A percentile compares a stretch with the other conserved stretches of the same genome.
Conservation (phyloP, 2,888 invertebrate species). For the Cyclophora albipunctata region DNA sequence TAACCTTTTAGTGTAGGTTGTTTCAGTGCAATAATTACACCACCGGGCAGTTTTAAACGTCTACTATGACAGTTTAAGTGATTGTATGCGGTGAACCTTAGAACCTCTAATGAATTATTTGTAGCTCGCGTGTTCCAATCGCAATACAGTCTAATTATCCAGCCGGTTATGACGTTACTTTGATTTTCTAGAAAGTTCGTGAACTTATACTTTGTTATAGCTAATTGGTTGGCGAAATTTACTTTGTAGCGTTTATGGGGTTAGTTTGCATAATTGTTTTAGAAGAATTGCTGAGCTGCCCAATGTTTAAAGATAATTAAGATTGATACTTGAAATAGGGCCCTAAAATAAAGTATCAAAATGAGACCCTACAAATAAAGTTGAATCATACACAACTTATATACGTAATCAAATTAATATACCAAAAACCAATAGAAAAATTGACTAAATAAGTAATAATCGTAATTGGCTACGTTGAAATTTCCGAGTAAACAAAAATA, state of each 20-base stretch:
- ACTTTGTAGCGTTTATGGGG: conserved; percentile 2
- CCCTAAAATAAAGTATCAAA: too few species aligned
- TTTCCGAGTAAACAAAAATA: too few species aligned
- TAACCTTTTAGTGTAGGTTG: conserved; percentile 65
- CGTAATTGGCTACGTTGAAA: too few species aligned
- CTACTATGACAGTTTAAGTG: conserved; percentile 70
- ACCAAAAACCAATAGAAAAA: too few species aligned
- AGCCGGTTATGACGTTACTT: conserved; percentile 39
- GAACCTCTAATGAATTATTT: conserved; percentile 67
- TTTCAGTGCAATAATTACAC: conserved; percentile 56
- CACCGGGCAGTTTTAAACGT: conserved; percentile 59
- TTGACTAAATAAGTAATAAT: too few species aligned
- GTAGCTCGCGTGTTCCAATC: conserved; percentile 61
- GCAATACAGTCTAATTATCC: conserved; percentile 48
- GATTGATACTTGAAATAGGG: too few species aligned
- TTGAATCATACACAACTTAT: too few species aligned
- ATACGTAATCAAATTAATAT: too few species aligned
- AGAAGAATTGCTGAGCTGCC: too few species aligned
- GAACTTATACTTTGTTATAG: conserved; percentile 16
- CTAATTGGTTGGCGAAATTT: background rate
- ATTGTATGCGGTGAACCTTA: conserved; percentile 56
- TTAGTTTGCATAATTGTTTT: conserved; percentile 1
- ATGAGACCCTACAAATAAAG: too few species aligned
- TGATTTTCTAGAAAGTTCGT: conserved; percentile 21
- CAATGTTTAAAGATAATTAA: too few species aligned